Conservation (phyloP, 2,888 invertebrate species). For the Melanophora roralis region DNA sequence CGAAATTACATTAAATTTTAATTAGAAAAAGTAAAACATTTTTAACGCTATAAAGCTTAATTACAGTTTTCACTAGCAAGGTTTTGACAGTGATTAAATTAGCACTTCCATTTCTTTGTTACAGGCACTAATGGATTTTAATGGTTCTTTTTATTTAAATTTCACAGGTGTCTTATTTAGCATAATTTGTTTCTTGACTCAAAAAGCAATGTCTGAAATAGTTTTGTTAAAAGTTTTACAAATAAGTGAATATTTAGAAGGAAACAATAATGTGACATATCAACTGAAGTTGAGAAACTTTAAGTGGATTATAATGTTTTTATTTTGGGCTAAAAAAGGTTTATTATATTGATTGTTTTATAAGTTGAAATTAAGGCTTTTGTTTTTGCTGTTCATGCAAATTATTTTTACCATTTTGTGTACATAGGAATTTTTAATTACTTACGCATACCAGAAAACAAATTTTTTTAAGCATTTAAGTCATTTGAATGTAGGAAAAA, state of each 20-base stretch:
- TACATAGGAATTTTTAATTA: too few species aligned
- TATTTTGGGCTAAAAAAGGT: background rate
- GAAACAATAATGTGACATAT: background rate
- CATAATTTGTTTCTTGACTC: background rate
- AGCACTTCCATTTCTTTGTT: constrained; percentile 15
- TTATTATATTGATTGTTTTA: background rate
- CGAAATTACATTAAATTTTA: background rate
- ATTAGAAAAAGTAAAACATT: background rate
- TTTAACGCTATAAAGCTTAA: constrained; percentile 13
- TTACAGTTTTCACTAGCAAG: constrained; percentile 19
- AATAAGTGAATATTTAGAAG: background rate
- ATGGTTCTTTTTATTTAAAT: background rate
- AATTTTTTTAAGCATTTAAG: too few species aligned
- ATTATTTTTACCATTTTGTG: too few species aligned
- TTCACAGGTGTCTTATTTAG: background rate
- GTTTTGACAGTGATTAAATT: constrained; percentile 3
- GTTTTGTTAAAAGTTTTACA: background rate
- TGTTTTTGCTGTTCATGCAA: too few species aligned
- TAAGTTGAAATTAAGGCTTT: too few species aligned
- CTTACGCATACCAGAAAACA: too few species aligned
- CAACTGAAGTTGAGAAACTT: constrained; percentile 20
- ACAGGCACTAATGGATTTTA: background rate
- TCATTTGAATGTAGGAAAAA: too few species aligned
- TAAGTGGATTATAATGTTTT: constrained; percentile 23
- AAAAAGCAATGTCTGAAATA: background rate